Base-by-base conservation (phyloP, 2,113 vertebrate species). In the Zootoca vivipara region DNA sequence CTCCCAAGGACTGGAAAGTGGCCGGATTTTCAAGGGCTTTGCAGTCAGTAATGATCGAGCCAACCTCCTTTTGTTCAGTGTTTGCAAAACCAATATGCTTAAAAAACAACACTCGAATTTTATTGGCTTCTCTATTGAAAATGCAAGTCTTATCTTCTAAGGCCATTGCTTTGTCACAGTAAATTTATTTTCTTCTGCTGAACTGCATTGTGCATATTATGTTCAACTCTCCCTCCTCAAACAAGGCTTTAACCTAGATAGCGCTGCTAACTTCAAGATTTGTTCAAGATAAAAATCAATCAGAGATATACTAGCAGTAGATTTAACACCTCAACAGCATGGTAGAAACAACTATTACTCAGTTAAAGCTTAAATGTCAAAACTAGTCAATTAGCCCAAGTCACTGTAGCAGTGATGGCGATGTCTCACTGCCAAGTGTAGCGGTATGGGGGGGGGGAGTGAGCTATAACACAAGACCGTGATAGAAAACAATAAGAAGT, bases 1-100 rank as follows among this genome's bases (percentile, higher is more conserved):
- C 24, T 88, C 73, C 89, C 33, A 90, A 62, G 24, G 77, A 35
- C 78, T 78, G 52, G 0, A 42, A 90, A 91, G 13, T 75, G 87
- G 78, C 67, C 87, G 35, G 4, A 9, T 94, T 62, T 96, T 92
- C 72, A 93, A 82, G 75, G 75, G 8, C n/a, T 69, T 90, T 90
- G 35, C 84, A 92, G 84, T 87, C 24, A 78, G 4, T 83, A 87
- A 69, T 10, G 52, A 86, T 87, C 80, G 81, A 93, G 20, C 1
- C 52, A 89, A 28, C 6, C 75, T 77, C 38, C 62, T 89, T 92
- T 86, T 92, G 58, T 93, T 87, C 85, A 1, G 28, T 80, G 91
- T 93, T 90, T 88, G 62, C 15, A 92, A 94, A 87, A 13, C 12
- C 2, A 91, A 91, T 84, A 30, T 16, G 64, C 56, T 86, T 24